phyloP scores from a whole-genome alignment of 2,797 vertebrate genomes.

The Menidia menidia region DNA sequence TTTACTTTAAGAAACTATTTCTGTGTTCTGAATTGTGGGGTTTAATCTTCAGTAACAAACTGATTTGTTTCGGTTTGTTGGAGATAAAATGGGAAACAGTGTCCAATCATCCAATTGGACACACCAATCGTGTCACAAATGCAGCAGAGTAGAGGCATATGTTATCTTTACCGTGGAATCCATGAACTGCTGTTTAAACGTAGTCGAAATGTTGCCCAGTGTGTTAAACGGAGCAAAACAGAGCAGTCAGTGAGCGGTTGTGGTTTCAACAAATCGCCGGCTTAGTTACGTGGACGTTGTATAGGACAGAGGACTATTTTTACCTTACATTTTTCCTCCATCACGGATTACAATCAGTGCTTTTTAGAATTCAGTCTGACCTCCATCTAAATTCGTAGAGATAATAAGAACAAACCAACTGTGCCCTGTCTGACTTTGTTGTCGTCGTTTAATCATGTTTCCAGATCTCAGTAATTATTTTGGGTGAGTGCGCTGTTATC shows the following conservation, averaged over 20 bases:
- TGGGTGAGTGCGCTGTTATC: slow-evolving; percentile 11
- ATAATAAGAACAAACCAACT: slow-evolving; percentile 23
- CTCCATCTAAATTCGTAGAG: slow-evolving; percentile 17
- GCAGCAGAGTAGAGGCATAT: too few relatives aligned
- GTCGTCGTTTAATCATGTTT: slow-evolving; percentile 20
- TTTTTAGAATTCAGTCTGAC: slow-evolving; percentile 6
- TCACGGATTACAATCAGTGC: not conserved
- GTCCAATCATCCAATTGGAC: too few relatives aligned
- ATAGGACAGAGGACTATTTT: not conserved
- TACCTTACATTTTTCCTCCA: not conserved
- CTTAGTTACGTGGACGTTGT: not conserved
- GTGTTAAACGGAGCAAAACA: not conserved
- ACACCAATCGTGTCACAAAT: too few relatives aligned
- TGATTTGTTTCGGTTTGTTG: too few relatives aligned
- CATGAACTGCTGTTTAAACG: too few relatives aligned
- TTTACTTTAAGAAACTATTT: too few relatives aligned
- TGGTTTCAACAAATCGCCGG: not conserved
- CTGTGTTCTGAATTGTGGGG: too few relatives aligned
- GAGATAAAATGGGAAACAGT: too few relatives aligned
- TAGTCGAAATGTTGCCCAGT: too few relatives aligned
- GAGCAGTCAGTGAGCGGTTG: not conserved
- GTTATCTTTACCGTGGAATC: too few relatives aligned
- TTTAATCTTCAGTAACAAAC: too few relatives aligned
- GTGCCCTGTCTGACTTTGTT: slow-evolving; percentile 16
- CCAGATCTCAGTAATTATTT: slow-evolving; percentile 23